These are phyloP conservation scores for Drosophila aldrichi DNA, from an alignment of 2,888 invertebrate species.

Conservation along the genomic window DNA sequence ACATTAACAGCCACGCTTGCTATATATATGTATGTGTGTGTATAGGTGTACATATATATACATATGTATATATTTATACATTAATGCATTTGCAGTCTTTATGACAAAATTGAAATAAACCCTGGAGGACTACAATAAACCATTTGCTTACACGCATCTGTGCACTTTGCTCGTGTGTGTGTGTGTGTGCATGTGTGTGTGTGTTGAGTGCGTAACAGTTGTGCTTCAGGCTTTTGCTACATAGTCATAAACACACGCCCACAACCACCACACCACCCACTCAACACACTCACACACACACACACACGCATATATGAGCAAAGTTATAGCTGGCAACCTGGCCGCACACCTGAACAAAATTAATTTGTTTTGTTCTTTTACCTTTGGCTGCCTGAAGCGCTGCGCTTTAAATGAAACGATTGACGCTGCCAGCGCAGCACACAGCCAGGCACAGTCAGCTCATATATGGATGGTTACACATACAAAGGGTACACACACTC, in stretches of 20 bases:
- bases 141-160: conserved; percentile 47
- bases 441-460: conserved; percentile 8
- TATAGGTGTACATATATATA: no score
- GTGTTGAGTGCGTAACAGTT: conserved; percentile 48
- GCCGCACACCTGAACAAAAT: conserved; percentile 63
- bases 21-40: no score
- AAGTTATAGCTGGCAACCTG: conserved; percentile 30
- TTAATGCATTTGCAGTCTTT: conserved; percentile 26
- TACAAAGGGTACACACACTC: conserved; percentile 2
- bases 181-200: conserved; percentile 7
- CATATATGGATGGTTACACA: conserved; percentile 29
- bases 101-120: conserved; percentile 28
- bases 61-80: not conserved
- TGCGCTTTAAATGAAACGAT: conserved; percentile 70
- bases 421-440: conserved; percentile 52
- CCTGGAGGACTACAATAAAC: conserved; percentile 40
- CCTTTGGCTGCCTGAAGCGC: conserved; percentile 54
- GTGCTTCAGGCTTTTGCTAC: conserved; percentile 41
- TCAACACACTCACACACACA: conserved; percentile 14
- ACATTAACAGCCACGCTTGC: not conserved
- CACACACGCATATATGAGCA: conserved; percentile 12
- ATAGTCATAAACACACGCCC: conserved; percentile 48
- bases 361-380: conserved; percentile 77
- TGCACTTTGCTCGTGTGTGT: conserved; percentile 16
- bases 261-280: conserved; percentile 22